These are phyloP conservation scores for Lasioglossum marginatum DNA, from an alignment of 2,888 invertebrate genomes.

Conservation along the genomic window DNA sequence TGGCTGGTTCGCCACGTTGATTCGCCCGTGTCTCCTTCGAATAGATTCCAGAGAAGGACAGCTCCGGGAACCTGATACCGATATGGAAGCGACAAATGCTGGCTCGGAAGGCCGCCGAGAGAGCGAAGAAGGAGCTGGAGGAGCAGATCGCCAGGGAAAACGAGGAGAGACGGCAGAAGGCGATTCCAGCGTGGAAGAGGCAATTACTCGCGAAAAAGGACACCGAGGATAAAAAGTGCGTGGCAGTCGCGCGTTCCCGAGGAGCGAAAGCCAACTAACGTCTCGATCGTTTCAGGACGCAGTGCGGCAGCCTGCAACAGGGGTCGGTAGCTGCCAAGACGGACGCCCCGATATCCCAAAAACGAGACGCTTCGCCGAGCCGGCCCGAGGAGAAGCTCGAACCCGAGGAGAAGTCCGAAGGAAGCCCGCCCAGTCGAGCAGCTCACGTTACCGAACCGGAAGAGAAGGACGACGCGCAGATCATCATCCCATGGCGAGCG, in stretches of 20 bases:
- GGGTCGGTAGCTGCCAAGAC: background rate
- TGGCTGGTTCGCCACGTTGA: background rate
- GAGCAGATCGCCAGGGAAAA: conserved; percentile 93
- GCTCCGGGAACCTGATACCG: conserved; percentile 95
- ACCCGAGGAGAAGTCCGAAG: conserved; percentile 32
- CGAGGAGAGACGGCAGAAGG: conserved; percentile 92
- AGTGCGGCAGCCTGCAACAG: conserved; percentile 8
- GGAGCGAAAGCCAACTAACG: background rate
- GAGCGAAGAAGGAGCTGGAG: conserved; percentile 95
- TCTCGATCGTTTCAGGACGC: conserved; percentile 1
- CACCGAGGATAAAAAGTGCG: conserved; percentile 91
- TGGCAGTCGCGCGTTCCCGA: background rate
- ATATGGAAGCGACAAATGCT: conserved; percentile 98
- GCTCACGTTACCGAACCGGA: background rate
- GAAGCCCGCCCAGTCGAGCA: background rate
- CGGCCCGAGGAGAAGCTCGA: conserved; percentile 30
- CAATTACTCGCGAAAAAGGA: conserved; percentile 94
- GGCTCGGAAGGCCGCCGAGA: conserved; percentile 97
- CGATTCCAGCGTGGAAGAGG: conserved; percentile 97
- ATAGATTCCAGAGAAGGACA: conserved; percentile 95
- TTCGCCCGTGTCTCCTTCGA: no score
- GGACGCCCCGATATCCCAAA: background rate
- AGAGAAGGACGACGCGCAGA: conserved; percentile 86
- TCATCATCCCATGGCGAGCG: conserved; percentile 96
- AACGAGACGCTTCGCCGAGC: conserved; percentile 24